Base-by-base conservation (phyloP, 2,888 invertebrate genomes). In the Clanis bilineata region DNA sequence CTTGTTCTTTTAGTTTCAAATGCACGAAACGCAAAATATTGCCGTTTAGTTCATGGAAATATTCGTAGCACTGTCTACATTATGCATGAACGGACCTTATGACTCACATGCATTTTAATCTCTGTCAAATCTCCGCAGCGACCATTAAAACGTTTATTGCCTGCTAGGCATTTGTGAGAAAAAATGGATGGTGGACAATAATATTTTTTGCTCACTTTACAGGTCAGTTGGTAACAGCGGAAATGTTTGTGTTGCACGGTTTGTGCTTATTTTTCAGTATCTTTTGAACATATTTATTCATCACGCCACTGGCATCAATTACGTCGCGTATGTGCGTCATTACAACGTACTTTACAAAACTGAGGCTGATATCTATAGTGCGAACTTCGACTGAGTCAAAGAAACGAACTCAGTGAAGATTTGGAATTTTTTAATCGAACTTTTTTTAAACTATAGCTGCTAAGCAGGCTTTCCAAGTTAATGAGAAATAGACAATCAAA, bases 41-140 rank as follows among this genome's bases (percentile, higher is more conserved):
- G 58, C 57, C 62, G 60, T 63, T 55, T 58, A 60, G 45, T 63
- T 63, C 63, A 61, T 58, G 60, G 63, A 63, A 61, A 62, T 56
- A 60, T 60, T 60, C 58, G 44, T 58, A 56, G 38, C 60, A 45
- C 41, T 32, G 47, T 43, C 28, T 58, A 58, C 58, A 58, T 65
- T 56, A 65, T 61, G 63, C 61, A 58, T 65, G 57, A 57, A 66
- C 64, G 58, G 59, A 57, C 56, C 62, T 65, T 59, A 59, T 71
- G 70, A 70, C 62, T 72, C 72, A 65, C 59, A 68, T 63, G 63
- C 60, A 60, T 64, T 66, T 64, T 68, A 64, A 70, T 68, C 66
- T 70, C 60, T 56, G 62, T 62, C 65, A 68, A 67, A 70, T 72
- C 69, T 68, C 59, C 41, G 60, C 51, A 47, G 58, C 58, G 44